These are phyloP conservation scores for Otolemur crassicaudatus DNA, from an alignment of 2,797 vertebrate genomes.

Conservation along the genomic window DNA sequence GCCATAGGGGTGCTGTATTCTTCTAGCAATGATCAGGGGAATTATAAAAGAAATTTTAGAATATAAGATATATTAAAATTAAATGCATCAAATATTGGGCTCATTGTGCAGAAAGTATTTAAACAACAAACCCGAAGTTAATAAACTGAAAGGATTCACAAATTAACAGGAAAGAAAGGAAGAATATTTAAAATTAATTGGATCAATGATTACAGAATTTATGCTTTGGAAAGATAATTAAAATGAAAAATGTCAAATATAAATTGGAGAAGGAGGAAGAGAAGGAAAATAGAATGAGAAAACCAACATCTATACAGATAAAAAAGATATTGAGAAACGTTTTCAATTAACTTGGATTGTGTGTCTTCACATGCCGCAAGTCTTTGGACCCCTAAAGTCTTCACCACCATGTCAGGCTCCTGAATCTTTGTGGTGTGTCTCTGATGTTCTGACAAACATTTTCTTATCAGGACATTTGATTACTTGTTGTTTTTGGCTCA, in stretches of 20 bases:
- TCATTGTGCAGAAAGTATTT: not conserved
- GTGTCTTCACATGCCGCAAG: not conserved
- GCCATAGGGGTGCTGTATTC: not conserved
- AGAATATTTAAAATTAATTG: not conserved
- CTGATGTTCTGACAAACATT: not conserved
- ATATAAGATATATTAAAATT: not conserved
- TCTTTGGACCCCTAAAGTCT: not conserved
- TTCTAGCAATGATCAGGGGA: not conserved
- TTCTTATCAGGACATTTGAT: not conserved
- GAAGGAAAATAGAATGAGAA: not conserved
- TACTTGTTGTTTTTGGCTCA: not conserved
- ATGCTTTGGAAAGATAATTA: not conserved
- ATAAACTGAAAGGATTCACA: not conserved
- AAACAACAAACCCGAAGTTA: not conserved
- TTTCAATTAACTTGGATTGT: not conserved
- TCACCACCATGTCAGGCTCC: not conserved
- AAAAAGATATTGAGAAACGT: not conserved
- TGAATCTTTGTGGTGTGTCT: not conserved
- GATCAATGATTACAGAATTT: not conserved
- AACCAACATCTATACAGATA: not conserved
- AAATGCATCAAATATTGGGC: not conserved
- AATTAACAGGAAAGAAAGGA: not conserved
- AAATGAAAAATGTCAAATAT: not conserved
- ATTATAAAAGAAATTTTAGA: not conserved
- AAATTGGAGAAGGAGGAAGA: not conserved